Evolutionary conservation across 2,797 vertebrate species (phyloP).

Genomic region (Epinephelus awoara): DNA sequence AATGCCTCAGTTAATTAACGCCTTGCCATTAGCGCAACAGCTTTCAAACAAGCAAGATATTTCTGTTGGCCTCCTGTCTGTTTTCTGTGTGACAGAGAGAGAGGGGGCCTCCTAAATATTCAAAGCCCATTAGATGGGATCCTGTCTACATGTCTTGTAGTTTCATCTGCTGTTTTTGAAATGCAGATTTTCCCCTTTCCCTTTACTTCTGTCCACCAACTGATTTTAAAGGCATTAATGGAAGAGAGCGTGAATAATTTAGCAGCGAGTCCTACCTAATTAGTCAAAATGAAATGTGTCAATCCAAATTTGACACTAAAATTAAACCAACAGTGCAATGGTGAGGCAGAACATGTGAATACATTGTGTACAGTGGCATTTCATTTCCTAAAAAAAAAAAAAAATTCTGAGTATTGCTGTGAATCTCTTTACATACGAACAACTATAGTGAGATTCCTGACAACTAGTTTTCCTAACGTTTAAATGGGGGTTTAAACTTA

Average conservation of each 20-base stretch:
- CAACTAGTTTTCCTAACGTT: too few species aligned
- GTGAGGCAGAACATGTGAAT: constrained; percentile 10
- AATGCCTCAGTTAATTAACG: constrained; percentile 90
- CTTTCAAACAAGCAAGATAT: constrained; percentile 86
- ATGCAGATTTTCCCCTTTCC: constrained; percentile 81
- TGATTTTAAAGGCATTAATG: constrained; percentile 77
- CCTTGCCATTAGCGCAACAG: constrained; percentile 82
- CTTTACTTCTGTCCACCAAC: constrained; percentile 76
- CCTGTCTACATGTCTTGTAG: constrained; percentile 74
- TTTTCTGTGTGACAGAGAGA: constrained; percentile 59
- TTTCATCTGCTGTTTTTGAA: constrained; percentile 83
- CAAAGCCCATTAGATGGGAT: constrained; percentile 81
- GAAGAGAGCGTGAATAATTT: constrained; percentile 77
- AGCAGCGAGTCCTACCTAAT: constrained; percentile 74
- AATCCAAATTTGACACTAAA: constrained; percentile 63
- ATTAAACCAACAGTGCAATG: constrained; percentile 20
- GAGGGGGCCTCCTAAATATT: constrained; percentile 78
- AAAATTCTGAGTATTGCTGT: neutral
- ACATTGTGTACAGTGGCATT: constrained; percentile 1
- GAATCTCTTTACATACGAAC: too few species aligned
- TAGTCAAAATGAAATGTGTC: constrained; percentile 79
- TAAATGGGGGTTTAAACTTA: too few species aligned
- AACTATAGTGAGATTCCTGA: too few species aligned
- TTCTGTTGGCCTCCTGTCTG: constrained; percentile 77
- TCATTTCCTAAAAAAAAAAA: neutral